Percentiles rank a stretch among this genome's conserved stretches.
Evolutionary conservation across 2,797 vertebrate species (phyloP).

Genomic region (Pantherophis vulpinus): DNA sequence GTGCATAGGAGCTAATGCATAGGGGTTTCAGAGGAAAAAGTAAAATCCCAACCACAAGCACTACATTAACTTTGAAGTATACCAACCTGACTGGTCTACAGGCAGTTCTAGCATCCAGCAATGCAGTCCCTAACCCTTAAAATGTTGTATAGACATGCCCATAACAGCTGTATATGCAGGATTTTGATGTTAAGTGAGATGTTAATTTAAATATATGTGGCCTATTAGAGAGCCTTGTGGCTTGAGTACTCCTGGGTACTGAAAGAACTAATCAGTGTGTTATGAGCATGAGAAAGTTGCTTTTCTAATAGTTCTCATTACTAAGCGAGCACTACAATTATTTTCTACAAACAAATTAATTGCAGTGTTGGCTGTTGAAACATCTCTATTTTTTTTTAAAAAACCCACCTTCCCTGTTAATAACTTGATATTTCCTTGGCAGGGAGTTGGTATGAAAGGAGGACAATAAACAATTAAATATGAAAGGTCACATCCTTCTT

Average conservation of each 20-base stretch:
- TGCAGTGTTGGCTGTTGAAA: constrained; percentile 10
- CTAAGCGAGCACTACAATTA: constrained; percentile 24
- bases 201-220: background rate
- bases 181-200: background rate
- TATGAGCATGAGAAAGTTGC: background rate
- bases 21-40: background rate
- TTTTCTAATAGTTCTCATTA: constrained; percentile 13
- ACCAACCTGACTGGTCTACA: background rate
- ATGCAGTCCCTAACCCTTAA: background rate
- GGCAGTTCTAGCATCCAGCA: background rate
- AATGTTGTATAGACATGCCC: background rate
- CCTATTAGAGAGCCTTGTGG: background rate
- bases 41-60: background rate
- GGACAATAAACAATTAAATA: background rate
- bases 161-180: background rate
- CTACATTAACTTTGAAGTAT: background rate
- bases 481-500: background rate
- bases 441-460: constrained; percentile 12
- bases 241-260: background rate
- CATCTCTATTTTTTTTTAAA: constrained; percentile 5
- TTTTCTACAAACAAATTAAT: constrained; percentile 30
- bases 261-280: constrained; percentile 4
- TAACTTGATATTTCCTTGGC: background rate
- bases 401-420: constrained; percentile 2
- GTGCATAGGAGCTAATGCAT: too few species aligned